phyloP scores from a whole-genome alignment of 2,113 vertebrate species.

The Irena cyanogastra region DNA sequence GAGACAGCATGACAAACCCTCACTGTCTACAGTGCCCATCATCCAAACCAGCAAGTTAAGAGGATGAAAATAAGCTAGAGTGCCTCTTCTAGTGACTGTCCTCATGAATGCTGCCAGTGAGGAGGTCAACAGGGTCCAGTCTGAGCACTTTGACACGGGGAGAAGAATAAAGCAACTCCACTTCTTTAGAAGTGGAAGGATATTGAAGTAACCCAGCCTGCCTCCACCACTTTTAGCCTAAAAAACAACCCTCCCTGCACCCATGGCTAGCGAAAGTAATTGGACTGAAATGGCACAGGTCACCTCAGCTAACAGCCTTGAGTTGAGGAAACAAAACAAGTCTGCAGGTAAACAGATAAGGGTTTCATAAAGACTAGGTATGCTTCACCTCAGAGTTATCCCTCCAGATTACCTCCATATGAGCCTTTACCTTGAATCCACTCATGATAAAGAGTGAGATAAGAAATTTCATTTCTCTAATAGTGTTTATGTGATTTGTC shows the following conservation, averaged over 20 bases:
- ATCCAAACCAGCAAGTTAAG: background rate
- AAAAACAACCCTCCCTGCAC: background rate
- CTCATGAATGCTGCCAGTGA: fast-evolving
- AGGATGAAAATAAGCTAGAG: background rate
- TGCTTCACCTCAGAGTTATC: constrained; percentile 18
- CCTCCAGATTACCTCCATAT: constrained; percentile 20
- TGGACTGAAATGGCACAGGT: constrained; percentile 21
- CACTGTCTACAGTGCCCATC: background rate
- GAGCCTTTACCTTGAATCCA: constrained; percentile 19
- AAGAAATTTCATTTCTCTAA: constrained; percentile 64
- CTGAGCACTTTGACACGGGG: background rate
- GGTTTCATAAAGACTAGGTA: constrained; percentile 12
- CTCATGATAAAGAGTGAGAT: constrained; percentile 55
- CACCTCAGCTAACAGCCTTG: constrained; percentile 14
- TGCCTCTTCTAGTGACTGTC: background rate
- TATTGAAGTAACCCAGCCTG: background rate
- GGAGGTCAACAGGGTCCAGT: background rate
- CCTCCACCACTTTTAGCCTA: background rate
- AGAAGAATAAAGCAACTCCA: background rate
- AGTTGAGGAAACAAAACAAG: background rate
- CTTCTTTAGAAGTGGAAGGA: background rate
- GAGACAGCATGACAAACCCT: background rate
- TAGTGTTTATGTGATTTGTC: constrained; percentile 42
- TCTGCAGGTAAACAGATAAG: constrained; percentile 25
- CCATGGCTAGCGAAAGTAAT: background rate